Conservation (phyloP, 2,113 vertebrate genomes). For the Pedetes capensis region DNA sequence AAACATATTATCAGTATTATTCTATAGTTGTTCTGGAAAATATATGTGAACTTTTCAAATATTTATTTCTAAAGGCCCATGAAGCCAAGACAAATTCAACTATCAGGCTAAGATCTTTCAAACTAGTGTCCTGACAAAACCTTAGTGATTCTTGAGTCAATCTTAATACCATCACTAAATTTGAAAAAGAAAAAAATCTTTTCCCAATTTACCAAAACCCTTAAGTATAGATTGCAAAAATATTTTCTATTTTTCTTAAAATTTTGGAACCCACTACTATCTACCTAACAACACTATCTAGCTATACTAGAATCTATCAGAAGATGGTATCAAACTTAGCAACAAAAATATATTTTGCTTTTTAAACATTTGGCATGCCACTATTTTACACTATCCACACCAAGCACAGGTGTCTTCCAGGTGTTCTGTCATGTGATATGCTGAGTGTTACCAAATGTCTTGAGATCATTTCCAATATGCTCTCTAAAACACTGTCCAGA, state of each 20-base stretch:
- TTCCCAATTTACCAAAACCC: neutral
- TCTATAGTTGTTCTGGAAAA: neutral
- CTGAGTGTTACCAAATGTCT: neutral
- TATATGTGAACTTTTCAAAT: slow-evolving; percentile 6
- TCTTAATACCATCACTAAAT: neutral
- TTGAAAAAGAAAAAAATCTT: neutral
- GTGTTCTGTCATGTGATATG: neutral
- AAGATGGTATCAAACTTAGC: neutral
- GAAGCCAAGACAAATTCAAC: neutral
- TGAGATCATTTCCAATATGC: neutral
- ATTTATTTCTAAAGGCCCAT: slow-evolving; percentile 11
- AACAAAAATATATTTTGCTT: neutral
- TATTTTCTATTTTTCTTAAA: neutral
- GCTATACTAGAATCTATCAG: neutral
- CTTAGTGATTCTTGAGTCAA: neutral
- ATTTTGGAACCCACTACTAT: neutral
- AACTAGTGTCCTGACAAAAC: neutral
- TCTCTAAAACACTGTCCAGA: slow-evolving; percentile 1
- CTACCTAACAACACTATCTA: neutral
- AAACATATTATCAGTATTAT: neutral
- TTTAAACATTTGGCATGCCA: neutral
- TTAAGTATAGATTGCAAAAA: neutral
- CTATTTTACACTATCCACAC: neutral
- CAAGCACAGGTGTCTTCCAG: neutral
- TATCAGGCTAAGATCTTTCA: neutral